Evolutionary conservation across 2,888 invertebrate species (phyloP).

Genomic region (Diadromus collaris): DNA sequence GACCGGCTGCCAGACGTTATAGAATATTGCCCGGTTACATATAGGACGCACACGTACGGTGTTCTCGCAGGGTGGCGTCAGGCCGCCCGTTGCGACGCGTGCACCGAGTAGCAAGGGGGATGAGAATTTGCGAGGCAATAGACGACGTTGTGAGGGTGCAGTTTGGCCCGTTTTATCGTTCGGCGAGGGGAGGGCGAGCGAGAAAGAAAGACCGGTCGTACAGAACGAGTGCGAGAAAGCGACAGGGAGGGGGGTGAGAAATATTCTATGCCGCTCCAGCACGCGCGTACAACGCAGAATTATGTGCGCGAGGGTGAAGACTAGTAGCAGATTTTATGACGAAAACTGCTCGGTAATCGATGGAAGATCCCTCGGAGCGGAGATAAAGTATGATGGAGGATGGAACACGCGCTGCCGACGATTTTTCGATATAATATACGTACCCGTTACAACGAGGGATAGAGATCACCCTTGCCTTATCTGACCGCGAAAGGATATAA

Average conservation of each 20-base stretch:
- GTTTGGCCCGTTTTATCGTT: constrained; percentile 49
- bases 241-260: constrained; percentile 14
- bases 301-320: constrained; percentile 59
- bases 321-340: constrained; percentile 63
- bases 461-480: background rate
- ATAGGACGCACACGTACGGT: constrained; percentile 9
- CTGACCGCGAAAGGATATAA: constrained; percentile 31
- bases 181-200: constrained; percentile 13
- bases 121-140: constrained; percentile 58
- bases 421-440: constrained; percentile 46
- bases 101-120: constrained; percentile 42
- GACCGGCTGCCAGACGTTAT: constrained; percentile 26
- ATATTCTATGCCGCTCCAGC: constrained; percentile 47
- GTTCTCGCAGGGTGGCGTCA: constrained; percentile 45
- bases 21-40: constrained; percentile 29
- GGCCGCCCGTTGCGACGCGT: constrained; percentile 39
- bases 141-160: constrained; percentile 44
- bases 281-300: constrained; percentile 54
- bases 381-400: constrained; percentile 57
- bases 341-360: constrained; percentile 61
- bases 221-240: constrained; percentile 19
- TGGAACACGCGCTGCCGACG: constrained; percentile 46
- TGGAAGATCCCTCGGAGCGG: constrained; percentile 49
- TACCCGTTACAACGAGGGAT: background rate
- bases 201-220: background rate